phyloP scores from a whole-genome alignment of 2,888 invertebrate genomes.

The Conomelus anceps region DNA sequence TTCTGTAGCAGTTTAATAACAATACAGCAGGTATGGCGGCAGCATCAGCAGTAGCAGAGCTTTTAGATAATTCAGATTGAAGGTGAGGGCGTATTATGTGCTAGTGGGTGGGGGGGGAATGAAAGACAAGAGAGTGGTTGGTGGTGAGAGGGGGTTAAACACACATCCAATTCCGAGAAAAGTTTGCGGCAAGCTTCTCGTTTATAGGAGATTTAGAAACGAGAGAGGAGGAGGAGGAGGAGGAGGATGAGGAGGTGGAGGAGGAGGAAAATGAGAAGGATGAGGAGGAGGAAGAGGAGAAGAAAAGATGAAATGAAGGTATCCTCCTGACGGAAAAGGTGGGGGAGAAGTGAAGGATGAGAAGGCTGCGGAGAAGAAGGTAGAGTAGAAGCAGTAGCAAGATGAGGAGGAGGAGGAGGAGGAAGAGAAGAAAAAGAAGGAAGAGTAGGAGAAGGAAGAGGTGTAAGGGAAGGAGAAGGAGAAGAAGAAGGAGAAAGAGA shows the following conservation, averaged over 20 bases:
- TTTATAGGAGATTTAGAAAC: neutral
- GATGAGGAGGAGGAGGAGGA: neutral
- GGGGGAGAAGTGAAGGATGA: neutral
- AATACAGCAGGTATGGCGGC: neutral
- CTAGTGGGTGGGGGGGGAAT: neutral
- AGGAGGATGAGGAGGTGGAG: neutral
- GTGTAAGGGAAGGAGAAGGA: neutral
- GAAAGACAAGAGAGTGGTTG: neutral
- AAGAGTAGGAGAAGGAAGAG: neutral
- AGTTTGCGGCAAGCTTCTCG: neutral
- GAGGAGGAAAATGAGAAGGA: neutral
- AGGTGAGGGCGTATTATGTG: too few relatives aligned
- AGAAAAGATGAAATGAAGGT: too few relatives aligned
- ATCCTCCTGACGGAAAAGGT: too few relatives aligned
- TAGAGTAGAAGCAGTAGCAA: neutral
- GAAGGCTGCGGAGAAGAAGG: neutral
- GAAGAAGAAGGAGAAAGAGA: neutral
- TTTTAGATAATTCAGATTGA: neutral
- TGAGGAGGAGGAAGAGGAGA: neutral
- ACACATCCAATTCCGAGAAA: neutral
- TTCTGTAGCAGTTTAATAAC: neutral
- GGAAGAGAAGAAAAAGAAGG: neutral
- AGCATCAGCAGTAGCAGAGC: neutral
- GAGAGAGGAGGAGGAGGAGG: neutral
- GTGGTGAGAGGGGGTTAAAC: constrained; percentile 1